A percentile compares a stretch with the other conserved stretches of the same genome.
phyloP scores from a whole-genome alignment of 2,113 vertebrate species.

The Plectropomus leopardus region DNA sequence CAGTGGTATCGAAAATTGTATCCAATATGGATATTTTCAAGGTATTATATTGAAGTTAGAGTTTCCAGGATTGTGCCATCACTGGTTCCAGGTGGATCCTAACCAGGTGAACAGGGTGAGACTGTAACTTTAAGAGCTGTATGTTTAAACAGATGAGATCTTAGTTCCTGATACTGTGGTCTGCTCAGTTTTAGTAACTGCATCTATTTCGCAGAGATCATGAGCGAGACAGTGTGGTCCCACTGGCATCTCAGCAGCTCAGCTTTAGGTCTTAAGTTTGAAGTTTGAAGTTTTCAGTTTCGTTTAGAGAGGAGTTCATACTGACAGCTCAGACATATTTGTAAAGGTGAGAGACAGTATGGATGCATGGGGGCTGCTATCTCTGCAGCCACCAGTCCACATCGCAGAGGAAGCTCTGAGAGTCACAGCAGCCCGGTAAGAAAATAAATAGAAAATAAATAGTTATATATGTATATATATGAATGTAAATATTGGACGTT shows the following conservation, averaged over 20 bases:
- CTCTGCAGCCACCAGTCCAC: conserved; percentile 51
- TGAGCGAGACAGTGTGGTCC: background rate
- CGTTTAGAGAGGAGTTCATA: fast-evolving
- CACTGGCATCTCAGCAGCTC: background rate
- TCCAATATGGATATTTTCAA: too few relatives aligned
- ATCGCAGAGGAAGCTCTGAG: background rate
- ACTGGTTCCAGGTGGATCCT: background rate
- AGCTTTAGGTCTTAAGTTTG: background rate
- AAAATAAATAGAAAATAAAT: conserved; percentile 34
- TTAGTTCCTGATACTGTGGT: conserved; percentile 75
- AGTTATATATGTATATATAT: background rate
- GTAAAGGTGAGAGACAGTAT: conserved; percentile 47
- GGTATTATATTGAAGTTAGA: too few relatives aligned
- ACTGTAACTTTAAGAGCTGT: conserved; percentile 74
- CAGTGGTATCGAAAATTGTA: too few relatives aligned
- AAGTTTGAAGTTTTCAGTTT: too few relatives aligned
- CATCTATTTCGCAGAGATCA: background rate
- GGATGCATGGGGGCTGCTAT: conserved; percentile 69
- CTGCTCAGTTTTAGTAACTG: conserved; percentile 22
- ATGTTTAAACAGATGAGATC: conserved; percentile 12
- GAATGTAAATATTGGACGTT: background rate
- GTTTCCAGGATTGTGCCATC: too few relatives aligned
- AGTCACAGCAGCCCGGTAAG: conserved; percentile 60
- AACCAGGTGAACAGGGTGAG: conserved; percentile 16
- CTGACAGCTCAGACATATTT: conserved; percentile 3